These are phyloP conservation scores for Endomychus coccineus DNA, from an alignment of 2,888 invertebrate species.

Conservation along the genomic window DNA sequence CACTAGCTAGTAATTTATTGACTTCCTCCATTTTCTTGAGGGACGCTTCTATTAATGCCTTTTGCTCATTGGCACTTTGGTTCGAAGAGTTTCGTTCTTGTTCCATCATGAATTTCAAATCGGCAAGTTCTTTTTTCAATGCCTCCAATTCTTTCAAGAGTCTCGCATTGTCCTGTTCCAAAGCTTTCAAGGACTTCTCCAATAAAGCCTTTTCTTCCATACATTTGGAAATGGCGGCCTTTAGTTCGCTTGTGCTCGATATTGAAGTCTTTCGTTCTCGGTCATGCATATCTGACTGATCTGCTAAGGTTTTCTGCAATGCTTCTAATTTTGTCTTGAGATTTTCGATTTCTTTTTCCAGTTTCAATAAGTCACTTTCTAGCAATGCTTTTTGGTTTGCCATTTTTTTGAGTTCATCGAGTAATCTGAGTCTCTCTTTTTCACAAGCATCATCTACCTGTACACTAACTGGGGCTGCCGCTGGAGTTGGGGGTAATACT, in stretches of 20 bases:
- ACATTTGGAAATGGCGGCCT: too few species aligned
- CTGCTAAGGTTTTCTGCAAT: neutral
- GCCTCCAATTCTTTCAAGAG: conserved; percentile 23
- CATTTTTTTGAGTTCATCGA: conserved; percentile 17
- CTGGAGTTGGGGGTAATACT: too few species aligned
- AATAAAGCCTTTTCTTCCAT: conserved; percentile 3
- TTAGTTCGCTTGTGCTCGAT: too few species aligned
- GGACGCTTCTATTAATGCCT: too few species aligned
- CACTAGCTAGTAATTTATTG: conserved; percentile 13
- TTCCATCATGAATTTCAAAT: conserved; percentile 28
- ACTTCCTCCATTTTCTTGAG: too few species aligned
- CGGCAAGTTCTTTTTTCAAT: conserved; percentile 31
- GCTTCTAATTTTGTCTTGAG: conserved; percentile 12
- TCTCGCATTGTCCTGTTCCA: conserved; percentile 9
- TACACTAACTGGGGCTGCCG: too few species aligned
- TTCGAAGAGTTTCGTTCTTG: conserved; percentile 26
- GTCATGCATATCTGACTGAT: too few species aligned
- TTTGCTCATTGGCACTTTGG: too few species aligned
- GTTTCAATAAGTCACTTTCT: conserved; percentile 12
- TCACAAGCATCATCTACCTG: neutral
- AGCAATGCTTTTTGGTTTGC: conserved; percentile 15
- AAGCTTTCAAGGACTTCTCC: neutral
- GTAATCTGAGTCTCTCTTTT: conserved; percentile 2
- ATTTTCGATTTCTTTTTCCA: conserved; percentile 14
- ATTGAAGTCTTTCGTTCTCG: too few species aligned